phyloP scores from a whole-genome alignment of 2,888 invertebrate species.

The Chaitophorus viminalis region DNA sequence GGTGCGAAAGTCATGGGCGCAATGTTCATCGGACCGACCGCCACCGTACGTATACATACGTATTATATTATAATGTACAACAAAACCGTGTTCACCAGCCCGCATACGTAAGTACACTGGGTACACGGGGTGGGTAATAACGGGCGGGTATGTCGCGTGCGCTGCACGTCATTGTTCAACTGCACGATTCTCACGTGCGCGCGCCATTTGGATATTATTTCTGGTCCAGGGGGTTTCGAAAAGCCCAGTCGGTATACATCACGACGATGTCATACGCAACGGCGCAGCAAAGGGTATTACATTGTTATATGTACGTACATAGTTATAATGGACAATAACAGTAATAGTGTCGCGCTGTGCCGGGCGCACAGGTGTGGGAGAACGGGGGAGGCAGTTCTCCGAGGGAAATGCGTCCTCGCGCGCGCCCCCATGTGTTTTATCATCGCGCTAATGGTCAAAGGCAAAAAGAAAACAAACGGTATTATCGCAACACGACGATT shows the following conservation, averaged over 20 bases:
- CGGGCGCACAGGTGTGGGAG: background rate
- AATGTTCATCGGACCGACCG: too few species aligned
- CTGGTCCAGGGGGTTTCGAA: background rate
- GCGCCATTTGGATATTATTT: slow-evolving; percentile 6
- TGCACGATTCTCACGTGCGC: background rate
- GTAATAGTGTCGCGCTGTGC: background rate
- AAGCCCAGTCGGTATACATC: background rate
- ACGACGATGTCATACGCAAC: background rate
- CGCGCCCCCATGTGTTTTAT: slow-evolving; percentile 7
- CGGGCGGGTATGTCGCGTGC: too few species aligned
- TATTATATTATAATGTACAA: too few species aligned
- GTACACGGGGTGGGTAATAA: too few species aligned
- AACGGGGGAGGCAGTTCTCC: background rate
- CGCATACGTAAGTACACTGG: too few species aligned
- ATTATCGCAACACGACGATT: background rate
- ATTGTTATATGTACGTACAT: too few species aligned
- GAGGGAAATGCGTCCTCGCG: background rate
- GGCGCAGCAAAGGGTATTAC: too few species aligned
- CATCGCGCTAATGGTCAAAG: slow-evolving; percentile 17
- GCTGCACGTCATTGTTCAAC: too few species aligned
- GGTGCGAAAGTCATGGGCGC: too few species aligned
- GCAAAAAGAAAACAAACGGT: background rate
- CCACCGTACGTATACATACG: too few species aligned
- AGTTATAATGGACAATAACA: background rate
- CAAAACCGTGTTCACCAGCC: too few species aligned